Percentiles rank a stretch among this genome's conserved stretches.
Conservation (phyloP, 2,797 vertebrate genomes). For the Gephyroberyx darwinii region DNA sequence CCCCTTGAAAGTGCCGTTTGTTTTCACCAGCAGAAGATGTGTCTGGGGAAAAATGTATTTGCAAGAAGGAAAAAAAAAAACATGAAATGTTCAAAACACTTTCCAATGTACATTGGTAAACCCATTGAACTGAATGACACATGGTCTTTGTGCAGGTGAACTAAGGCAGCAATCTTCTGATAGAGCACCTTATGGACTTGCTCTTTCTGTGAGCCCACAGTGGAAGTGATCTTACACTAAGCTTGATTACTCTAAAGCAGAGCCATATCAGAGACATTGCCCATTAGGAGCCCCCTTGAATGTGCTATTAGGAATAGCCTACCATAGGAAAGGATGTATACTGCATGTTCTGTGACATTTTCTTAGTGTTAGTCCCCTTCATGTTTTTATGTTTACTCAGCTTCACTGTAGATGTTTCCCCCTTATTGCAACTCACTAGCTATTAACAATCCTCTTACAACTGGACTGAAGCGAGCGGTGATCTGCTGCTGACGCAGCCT, state of each 20-base stretch:
- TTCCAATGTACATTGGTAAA: constrained; percentile 59
- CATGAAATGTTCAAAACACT: constrained; percentile 48
- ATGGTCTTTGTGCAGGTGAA: constrained; percentile 71
- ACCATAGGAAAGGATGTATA: constrained; percentile 78
- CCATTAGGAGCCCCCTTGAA: constrained; percentile 75
- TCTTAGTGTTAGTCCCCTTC: constrained; percentile 58
- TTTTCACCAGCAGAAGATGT: constrained; percentile 81
- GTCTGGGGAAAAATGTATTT: constrained; percentile 51
- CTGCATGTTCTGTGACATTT: constrained; percentile 78
- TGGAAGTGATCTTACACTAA: constrained; percentile 62
- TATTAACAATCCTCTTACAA: constrained; percentile 77
- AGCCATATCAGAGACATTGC: constrained; percentile 77
- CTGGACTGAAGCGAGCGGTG: constrained; percentile 73
- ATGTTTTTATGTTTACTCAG: constrained; percentile 65
- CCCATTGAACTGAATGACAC: constrained; percentile 63
- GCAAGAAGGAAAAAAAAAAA: constrained; percentile 60
- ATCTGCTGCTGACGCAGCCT: constrained; percentile 73
- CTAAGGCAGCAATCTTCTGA: constrained; percentile 67
- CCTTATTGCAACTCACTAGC: constrained; percentile 74
- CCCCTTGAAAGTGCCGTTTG: constrained; percentile 81
- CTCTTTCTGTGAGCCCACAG: constrained; percentile 61
- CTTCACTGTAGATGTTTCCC: constrained; percentile 77
- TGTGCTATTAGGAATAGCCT: constrained; percentile 79
- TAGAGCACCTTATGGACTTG: constrained; percentile 75
- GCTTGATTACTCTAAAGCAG: constrained; percentile 73